These are phyloP conservation scores for Acleris sparsana DNA, from an alignment of 2,888 invertebrate species.

Conservation along the genomic window DNA sequence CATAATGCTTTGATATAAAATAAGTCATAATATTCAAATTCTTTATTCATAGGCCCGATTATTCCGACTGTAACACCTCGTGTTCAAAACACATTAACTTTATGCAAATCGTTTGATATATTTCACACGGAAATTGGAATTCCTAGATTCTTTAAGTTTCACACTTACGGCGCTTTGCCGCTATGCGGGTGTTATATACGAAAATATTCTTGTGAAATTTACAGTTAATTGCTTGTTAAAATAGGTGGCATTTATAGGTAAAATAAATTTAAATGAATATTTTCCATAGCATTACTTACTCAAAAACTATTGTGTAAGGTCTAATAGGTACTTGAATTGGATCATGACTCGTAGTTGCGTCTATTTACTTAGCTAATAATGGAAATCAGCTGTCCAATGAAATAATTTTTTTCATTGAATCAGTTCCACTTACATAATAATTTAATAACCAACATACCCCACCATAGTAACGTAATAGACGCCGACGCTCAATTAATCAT, in stretches of 20 bases:
- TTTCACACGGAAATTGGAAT: slow-evolving; percentile 32
- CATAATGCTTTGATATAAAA: too few species aligned
- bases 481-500: slow-evolving; percentile 20
- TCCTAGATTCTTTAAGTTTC: slow-evolving; percentile 20
- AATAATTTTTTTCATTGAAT: background rate
- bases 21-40: slow-evolving; percentile 1
- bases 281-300: too few species aligned
- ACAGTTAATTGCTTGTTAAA: background rate
- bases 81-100: slow-evolving; percentile 27
- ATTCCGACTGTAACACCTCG: slow-evolving; percentile 19
- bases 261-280: too few species aligned
- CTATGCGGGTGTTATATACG: slow-evolving; percentile 10
- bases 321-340: too few species aligned
- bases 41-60: slow-evolving; percentile 1
- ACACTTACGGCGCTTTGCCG: slow-evolving; percentile 21
- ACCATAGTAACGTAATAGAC: slow-evolving; percentile 18
- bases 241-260: too few species aligned
- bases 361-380: too few species aligned
- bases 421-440: background rate
- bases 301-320: too few species aligned
- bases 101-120: slow-evolving; percentile 35
- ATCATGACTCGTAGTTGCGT: too few species aligned
- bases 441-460: slow-evolving; percentile 18
- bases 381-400: too few species aligned
- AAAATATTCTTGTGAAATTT: slow-evolving; percentile 1